These are phyloP conservation scores for Motacilla alba DNA, from an alignment of 2,113 vertebrate genomes.

Conservation along the genomic window DNA sequence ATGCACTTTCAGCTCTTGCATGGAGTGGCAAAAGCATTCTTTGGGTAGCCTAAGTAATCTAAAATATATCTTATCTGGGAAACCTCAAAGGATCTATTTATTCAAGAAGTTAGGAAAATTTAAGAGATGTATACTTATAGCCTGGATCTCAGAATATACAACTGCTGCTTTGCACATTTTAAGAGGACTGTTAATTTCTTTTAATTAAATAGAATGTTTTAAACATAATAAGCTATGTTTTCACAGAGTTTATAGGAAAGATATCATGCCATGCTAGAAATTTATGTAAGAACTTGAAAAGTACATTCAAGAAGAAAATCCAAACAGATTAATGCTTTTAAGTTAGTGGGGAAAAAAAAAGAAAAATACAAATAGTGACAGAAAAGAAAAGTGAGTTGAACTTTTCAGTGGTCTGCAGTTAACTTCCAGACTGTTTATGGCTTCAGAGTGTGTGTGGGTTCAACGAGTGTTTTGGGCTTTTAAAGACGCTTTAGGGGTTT, in stretches of 20 bases:
- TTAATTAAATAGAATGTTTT: not conserved
- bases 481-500: not conserved
- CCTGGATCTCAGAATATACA: not conserved
- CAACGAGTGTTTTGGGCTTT: not conserved
- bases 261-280: not conserved
- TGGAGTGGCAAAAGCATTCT: not conserved
- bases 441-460: not conserved
- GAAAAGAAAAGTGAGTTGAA: not conserved
- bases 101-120: constrained; percentile 28
- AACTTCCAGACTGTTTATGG: not conserved
- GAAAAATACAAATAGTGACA: not conserved
- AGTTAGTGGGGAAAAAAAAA: not conserved
- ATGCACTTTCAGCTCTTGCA: constrained; percentile 26
- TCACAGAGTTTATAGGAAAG: not conserved
- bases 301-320: not conserved
- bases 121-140: not conserved
- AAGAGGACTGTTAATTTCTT: not conserved
- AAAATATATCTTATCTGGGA: not conserved
- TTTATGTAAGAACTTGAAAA: not conserved
- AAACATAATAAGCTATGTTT: not conserved
- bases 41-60: not conserved
- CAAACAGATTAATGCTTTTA: not conserved
- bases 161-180: not conserved
- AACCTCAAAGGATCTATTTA: constrained; percentile 16
- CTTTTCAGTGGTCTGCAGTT: not conserved